These are phyloP conservation scores for Trogon surrucura DNA, from an alignment of 2,113 vertebrate species.

Conservation along the genomic window DNA sequence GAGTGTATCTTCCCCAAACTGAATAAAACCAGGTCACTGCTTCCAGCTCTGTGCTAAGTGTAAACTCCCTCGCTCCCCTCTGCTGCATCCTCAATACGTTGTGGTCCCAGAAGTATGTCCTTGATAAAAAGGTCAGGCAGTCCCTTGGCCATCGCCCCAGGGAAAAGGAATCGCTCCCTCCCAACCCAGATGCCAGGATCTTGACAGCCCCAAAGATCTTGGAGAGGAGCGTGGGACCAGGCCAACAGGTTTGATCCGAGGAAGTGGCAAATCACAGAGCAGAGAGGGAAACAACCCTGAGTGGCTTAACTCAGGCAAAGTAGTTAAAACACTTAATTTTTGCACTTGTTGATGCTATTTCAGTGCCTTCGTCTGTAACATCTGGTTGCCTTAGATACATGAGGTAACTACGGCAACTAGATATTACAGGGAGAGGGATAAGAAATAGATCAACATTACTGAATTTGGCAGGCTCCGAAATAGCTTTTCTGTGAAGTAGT, in stretches of 20 bases:
- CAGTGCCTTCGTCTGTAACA: conserved; percentile 26
- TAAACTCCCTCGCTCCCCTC: background rate
- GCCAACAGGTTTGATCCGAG: background rate
- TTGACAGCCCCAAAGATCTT: background rate
- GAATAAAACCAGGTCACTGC: background rate
- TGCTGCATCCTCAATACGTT: background rate
- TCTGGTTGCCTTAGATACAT: conserved; percentile 70
- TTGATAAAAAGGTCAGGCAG: background rate
- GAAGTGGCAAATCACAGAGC: background rate
- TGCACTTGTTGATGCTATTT: conserved; percentile 56
- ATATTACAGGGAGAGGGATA: conserved; percentile 27
- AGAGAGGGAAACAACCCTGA: background rate
- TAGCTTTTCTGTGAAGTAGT: background rate
- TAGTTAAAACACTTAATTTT: conserved; percentile 17
- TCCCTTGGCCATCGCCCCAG: background rate
- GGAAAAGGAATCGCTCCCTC: background rate
- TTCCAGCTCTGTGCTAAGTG: background rate
- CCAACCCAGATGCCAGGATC: background rate
- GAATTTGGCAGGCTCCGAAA: conserved; percentile 29
- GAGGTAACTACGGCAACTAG: conserved; percentile 67
- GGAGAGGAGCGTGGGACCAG: background rate
- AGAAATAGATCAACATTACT: conserved; percentile 34
- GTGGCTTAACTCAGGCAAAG: background rate
- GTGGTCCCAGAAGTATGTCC: background rate
- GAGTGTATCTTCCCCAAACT: background rate